Conservation (phyloP, 2,888 invertebrate species). For the Hypselothyrea guttata region DNA sequence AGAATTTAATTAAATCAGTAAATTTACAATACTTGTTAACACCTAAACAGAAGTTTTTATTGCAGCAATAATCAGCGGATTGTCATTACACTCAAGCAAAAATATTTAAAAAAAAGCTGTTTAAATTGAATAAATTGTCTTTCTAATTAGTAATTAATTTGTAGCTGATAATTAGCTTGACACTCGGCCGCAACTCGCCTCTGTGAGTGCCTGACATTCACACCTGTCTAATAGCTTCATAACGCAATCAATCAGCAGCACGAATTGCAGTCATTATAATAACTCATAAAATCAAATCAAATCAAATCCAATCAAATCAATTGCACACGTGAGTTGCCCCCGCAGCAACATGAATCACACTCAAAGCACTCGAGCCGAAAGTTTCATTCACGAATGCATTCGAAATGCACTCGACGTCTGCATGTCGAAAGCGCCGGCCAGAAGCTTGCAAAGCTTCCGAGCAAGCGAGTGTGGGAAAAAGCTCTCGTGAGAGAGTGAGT, state of each 20-base stretch:
- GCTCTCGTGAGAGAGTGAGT: conserved; percentile 46
- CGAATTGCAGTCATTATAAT: conserved; percentile 58
- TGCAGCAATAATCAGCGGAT: too few species aligned
- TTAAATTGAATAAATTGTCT: too few species aligned
- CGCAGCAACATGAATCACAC: conserved; percentile 10
- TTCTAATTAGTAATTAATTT: too few species aligned
- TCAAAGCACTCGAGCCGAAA: conserved; percentile 13
- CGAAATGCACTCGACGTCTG: conserved; percentile 33
- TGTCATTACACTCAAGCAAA: too few species aligned
- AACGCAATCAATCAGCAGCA: conserved; percentile 67
- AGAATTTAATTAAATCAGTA: too few species aligned
- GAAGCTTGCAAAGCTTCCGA: conserved; percentile 51
- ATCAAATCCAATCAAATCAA: conserved; percentile 30
- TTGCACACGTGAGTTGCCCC: conserved; percentile 40
- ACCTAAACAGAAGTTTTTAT: too few species aligned
- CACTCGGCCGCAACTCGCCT: conserved; percentile 28
- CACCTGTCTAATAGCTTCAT: conserved; percentile 64
- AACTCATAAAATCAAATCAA: conserved; percentile 48
- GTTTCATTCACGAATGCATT: conserved; percentile 24
- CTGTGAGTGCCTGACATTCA: conserved; percentile 38
- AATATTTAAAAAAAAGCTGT: too few species aligned
- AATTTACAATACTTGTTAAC: too few species aligned
- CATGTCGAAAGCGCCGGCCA: conserved; percentile 32
- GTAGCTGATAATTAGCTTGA: too few species aligned
- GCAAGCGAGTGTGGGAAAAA: conserved; percentile 42